Evolutionary conservation across 2,888 invertebrate genomes (phyloP), one percentile per base, ranked within the genome.

Genomic region (Nephrocerus scutellatus): DNA sequence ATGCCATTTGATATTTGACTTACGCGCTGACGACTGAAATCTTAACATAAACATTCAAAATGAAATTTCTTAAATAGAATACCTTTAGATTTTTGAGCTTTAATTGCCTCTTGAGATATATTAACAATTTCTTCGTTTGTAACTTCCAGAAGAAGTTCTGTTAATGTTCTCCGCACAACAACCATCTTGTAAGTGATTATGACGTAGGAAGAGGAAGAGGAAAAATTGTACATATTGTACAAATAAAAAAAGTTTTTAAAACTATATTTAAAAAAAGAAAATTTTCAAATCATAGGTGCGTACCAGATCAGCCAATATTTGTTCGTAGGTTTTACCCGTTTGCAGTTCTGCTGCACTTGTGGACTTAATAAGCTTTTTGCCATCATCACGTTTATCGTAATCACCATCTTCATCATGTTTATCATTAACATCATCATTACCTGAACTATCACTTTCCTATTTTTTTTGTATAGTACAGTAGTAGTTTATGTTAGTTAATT

Each of bases 111-210:
- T 69, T 80, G 79, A 70, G 88, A 87, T 61, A 92, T 80, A 60
- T 74, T 74, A 60, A 78, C 74, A 63, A 96, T 87, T 75, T 92
- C 89, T 68, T 83, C 81, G 68, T 85, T 87, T 16, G 96, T 96
- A 57, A 93, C 93, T 68, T 91, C 90, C 56, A 96, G 75, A 45
- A 97, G 77, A 58, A 96, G 84, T 72, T 93, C 92, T 20, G 96
- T 96, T 70, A 96, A 75, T 52, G 85, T 82, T 46, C 83, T 77
- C 44, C 93, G 80, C 35, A 95, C 88, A 60, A 81, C 80, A 63
- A 86, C 70, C 88, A 93, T 91, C 88, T 88, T 43, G 19, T 30
- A 30, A 16, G 20, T 5, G 20, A n/a, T 26, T 23, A 30, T 30
- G 20, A 19, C n/a, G n/a, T 10, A 30, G 13, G 18, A 12, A 30